A percentile compares a stretch with the other conserved stretches of the same genome.
Evolutionary conservation across 2,113 vertebrate genomes (phyloP).

Genomic region (Calonectris borealis): DNA sequence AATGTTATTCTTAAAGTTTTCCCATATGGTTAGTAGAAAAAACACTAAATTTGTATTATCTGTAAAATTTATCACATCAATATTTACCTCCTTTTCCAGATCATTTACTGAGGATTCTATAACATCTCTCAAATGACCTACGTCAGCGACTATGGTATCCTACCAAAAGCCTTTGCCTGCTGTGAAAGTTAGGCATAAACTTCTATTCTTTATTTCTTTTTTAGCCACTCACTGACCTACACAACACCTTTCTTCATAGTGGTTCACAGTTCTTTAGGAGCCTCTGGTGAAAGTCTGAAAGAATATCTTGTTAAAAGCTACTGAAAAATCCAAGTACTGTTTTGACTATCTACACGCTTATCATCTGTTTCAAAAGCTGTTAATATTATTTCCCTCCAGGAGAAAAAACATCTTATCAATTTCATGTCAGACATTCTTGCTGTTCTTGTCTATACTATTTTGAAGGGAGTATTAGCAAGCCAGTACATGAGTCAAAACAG

Average conservation of each 20-base stretch:
- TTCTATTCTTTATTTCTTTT: neutral
- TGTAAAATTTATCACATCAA: neutral
- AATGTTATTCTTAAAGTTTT: neutral
- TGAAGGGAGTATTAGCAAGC: neutral
- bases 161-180: neutral
- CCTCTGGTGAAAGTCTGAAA: neutral
- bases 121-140: neutral
- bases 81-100: neutral
- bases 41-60: neutral
- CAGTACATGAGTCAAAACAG: neutral
- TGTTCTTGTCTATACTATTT: neutral
- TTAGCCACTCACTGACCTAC: neutral
- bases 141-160: rapidly evolving
- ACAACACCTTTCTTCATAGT: neutral
- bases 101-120: neutral
- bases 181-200: neutral
- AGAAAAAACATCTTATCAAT: neutral
- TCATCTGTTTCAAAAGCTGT: neutral
- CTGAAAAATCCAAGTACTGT: neutral
- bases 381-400: neutral
- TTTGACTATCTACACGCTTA: neutral
- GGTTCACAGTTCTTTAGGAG: neutral
- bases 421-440: neutral
- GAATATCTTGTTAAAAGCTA: neutral
- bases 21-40: neutral